Base-by-base conservation (phyloP, 2,113 vertebrate genomes). In the Varanus komodoensis region DNA sequence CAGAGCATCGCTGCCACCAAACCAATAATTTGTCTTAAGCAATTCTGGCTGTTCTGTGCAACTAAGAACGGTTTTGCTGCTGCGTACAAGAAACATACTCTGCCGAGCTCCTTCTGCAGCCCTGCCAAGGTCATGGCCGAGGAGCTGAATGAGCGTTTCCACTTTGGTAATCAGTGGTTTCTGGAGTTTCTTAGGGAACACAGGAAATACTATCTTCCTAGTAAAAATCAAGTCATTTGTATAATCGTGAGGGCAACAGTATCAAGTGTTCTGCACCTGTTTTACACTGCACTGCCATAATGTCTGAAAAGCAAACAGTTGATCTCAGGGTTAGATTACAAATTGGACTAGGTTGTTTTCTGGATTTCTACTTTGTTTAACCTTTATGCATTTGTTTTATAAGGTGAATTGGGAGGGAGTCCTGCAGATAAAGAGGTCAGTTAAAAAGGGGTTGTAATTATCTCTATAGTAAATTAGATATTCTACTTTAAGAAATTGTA, bases 381-480 rank as follows among this genome's bases (percentile, higher is more conserved):
- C 92, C 93, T 87, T 96, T 95, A 94, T 69, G 69, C 89, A 82
- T 95, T 90, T 81, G 93, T 95, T 96, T 91, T 87, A 94, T 94
- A 96, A 95, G 87, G 88, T 95, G 73, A 84, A 50, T 50, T 1
- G 9, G 82, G 83, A 87, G 93, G 90, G n/a, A 21, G 95, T 93
- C 87, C 93, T 75, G 94, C 92, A 93, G 87, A 96, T 89, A 93
- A 91, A 90, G 61, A 92, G 89, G 82, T 84, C 91, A 94, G 94
- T 95, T 96, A 92, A 95, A 44, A 54, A 73, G 96, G 84, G 93
- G 84, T 93, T 96, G 95, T 95, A 94, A 94, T 95, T 96, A 95
- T 93, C 93, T 94, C 80, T 94, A 91, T 89, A 82, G 91, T 84
- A 93, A 96, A 95, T 93, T 96, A 95, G 91, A 95, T 93, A 90